Base-by-base conservation (phyloP, 1,140 invertebrate species). In the Drosophila nannoptera region DNA sequence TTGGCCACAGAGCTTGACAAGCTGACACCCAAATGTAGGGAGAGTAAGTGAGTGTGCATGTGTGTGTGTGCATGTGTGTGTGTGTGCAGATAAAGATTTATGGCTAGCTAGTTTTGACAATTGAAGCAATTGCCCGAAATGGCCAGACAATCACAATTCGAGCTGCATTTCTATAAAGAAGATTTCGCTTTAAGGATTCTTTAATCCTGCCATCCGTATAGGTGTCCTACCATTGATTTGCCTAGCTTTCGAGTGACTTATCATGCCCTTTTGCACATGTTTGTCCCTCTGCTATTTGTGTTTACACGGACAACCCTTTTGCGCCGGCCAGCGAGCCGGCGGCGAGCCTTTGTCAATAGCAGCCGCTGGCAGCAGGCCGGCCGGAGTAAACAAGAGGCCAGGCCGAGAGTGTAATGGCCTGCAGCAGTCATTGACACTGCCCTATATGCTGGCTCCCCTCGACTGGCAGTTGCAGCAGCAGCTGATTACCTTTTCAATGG, bases 361-460 rank as follows among this genome's bases (percentile, higher is more conserved):
- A 56, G 36, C 35, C 56, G 29, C 9, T 11, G 33, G 33, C 42
- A 63, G 50, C 45, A 43, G 12, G 58, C 50, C 49, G 12, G 58
- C 50, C 49, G 32, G 42, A 32, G 70, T 64, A 68, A 72, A 75
- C 58, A 63, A 55, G 73, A 42, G 12, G n/a, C 60, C 43, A 36
- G 31, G 31, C 35, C 38, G 14, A 36, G 46, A 69, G 73, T 75
- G 68, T 72, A 75, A 75, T 73, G 73, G 45, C 73, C 73, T 73
- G 70, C 49, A 70, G 73, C 69, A 73, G 73, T 75, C 73, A 75
- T 73, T 75, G 73, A 73, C 69, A 77, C 75, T 42, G 45, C 53
- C 50, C 50, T 40, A 42, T 54, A 64, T 50, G 42, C 32, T 54
- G 55, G 42, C 35, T 29, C 33, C 32, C n/a, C n/a, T n/a, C n/a